Conservation (phyloP, 2,888 invertebrate genomes). For the Pristionchus fissidentatus region DNA sequence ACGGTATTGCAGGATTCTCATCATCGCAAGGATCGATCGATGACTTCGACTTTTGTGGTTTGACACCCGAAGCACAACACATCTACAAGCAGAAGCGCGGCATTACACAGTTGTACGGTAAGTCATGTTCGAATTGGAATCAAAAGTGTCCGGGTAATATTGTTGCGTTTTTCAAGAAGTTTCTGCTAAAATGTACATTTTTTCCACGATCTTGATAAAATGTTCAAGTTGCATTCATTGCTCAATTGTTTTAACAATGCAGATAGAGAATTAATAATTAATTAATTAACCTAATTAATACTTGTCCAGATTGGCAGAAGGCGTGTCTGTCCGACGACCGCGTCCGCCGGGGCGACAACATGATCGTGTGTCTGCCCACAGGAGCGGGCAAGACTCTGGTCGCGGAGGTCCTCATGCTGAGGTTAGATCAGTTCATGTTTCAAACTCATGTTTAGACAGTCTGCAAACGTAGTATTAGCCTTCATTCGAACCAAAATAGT, state of each 20-base stretch:
- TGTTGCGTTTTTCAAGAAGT: too few relatives aligned
- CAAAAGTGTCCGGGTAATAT: too few relatives aligned
- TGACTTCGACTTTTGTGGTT: slow-evolving; percentile 35
- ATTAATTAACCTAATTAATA: neutral
- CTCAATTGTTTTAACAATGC: too few relatives aligned
- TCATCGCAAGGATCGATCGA: slow-evolving; percentile 34
- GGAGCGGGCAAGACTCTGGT: slow-evolving; percentile 97
- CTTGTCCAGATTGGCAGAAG: slow-evolving; percentile 89
- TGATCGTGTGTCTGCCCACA: slow-evolving; percentile 93
- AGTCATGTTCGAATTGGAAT: neutral
- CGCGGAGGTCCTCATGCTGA: slow-evolving; percentile 92
- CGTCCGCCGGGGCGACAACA: slow-evolving; percentile 84
- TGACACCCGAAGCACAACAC: slow-evolving; percentile 34
- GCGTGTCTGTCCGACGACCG: slow-evolving; percentile 89
- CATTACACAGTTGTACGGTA: slow-evolving; percentile 62
- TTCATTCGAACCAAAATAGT: too few relatives aligned
- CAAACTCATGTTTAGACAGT: neutral
- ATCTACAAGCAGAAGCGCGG: slow-evolving; percentile 61
- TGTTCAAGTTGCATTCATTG: too few relatives aligned
- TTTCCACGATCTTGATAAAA: too few relatives aligned
- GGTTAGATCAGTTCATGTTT: slow-evolving; percentile 80
- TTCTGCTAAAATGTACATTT: too few relatives aligned
- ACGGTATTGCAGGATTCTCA: neutral
- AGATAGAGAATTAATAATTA: too few relatives aligned
- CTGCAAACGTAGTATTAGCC: too few relatives aligned